Percentiles rank a stretch among this genome's conserved stretches.
These are phyloP conservation scores for Cheilosia vernalis DNA, from an alignment of 2,888 invertebrate genomes.

Conservation along the genomic window DNA sequence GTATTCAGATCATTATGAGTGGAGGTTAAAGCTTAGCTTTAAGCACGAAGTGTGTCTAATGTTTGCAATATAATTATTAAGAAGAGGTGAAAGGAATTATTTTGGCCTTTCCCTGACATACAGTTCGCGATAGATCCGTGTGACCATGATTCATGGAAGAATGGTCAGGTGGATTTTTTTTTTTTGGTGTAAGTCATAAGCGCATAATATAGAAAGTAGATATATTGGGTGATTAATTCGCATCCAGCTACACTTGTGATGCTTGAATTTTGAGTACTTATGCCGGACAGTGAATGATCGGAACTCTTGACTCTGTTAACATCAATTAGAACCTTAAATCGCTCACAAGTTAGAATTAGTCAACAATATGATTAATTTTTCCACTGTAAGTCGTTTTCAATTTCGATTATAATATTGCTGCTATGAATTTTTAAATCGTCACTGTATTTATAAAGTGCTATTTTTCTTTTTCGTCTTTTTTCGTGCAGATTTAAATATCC, in stretches of 20 bases:
- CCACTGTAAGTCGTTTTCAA: no score
- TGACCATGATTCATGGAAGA: slow-evolving; percentile 19
- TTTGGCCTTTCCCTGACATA: slow-evolving; percentile 8
- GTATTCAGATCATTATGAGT: neutral
- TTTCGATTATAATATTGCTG: no score
- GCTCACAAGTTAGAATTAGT: no score
- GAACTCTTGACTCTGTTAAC: no score
- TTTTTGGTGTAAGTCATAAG: slow-evolving; percentile 12
- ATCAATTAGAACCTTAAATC: no score
- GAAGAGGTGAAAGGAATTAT: slow-evolving; percentile 23
- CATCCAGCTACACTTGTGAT: neutral
- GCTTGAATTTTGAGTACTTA: no score
- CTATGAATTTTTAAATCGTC: no score
- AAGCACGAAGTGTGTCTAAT: slow-evolving; percentile 22
- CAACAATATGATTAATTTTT: no score
- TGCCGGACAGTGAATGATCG: no score
- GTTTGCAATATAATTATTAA: slow-evolving; percentile 4
- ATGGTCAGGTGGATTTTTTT: neutral
- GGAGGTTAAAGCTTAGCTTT: slow-evolving; percentile 22
- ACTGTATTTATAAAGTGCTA: no score
- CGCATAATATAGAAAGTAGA: neutral
- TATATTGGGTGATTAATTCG: slow-evolving; percentile 7
- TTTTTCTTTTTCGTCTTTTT: no score
- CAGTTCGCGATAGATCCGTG: slow-evolving; percentile 10
- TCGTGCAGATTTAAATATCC: no score